Percentiles rank a stretch among this genome's conserved stretches.
These are phyloP conservation scores for Trichomalopsis sarcophagae DNA, from an alignment of 1,140 invertebrate species.

Conservation along the genomic window DNA sequence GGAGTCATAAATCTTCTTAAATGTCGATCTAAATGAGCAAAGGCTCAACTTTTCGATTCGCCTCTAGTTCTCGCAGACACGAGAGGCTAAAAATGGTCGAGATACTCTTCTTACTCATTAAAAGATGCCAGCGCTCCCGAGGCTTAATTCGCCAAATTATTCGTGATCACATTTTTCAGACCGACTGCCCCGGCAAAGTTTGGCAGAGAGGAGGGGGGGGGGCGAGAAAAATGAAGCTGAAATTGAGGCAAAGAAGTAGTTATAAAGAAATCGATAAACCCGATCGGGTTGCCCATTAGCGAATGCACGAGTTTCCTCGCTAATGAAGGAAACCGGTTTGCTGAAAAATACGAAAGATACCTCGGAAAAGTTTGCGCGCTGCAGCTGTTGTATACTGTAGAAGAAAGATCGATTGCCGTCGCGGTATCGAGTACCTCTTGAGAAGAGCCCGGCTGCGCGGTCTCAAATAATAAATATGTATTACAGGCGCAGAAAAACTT, in stretches of 20 bases:
- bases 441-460: background rate
- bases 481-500: conserved; percentile 32
- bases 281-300: conserved; percentile 51
- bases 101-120: conserved; percentile 3
- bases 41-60: background rate
- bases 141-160: conserved; percentile 47
- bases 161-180: conserved; percentile 37
- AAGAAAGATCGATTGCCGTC: conserved; percentile 35
- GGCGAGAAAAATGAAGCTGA: conserved; percentile 33
- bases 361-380: conserved; percentile 21
- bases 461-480: conserved; percentile 46
- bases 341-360: conserved; percentile 44
- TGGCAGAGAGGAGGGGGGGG: background rate
- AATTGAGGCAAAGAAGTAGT: conserved; percentile 33
- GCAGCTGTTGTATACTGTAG: background rate
- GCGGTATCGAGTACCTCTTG: background rate
- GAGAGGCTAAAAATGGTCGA: conserved; percentile 6
- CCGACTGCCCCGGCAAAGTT: background rate
- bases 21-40: conserved; percentile 39
- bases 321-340: conserved; percentile 49
- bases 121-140: conserved; percentile 5
- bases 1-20: conserved; percentile 41
- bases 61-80: background rate
- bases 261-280: conserved; percentile 49
- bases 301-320: conserved; percentile 41